Conservation (phyloP, 2,888 invertebrate genomes). For the Zygogramma bicolorata region DNA sequence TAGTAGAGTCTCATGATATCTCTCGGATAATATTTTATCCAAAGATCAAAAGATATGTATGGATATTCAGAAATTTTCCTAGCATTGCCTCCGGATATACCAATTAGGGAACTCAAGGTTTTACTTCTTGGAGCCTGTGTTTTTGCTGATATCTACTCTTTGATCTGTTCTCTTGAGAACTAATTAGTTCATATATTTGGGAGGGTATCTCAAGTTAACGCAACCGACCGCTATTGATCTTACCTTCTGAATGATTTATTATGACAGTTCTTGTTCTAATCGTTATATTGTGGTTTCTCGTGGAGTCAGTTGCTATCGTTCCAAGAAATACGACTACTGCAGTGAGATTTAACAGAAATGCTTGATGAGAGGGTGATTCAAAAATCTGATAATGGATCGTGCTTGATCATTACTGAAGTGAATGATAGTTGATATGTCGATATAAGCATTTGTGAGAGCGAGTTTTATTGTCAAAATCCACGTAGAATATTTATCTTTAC, state of each 20-base stretch:
- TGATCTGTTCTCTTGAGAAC: conserved; percentile 41
- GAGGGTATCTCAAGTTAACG: conserved; percentile 41
- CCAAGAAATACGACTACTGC: background rate
- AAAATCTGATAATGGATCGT: no score
- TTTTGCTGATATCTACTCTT: conserved; percentile 39
- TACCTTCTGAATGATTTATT: conserved; percentile 44
- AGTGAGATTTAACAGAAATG: no score
- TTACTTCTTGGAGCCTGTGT: conserved; percentile 31
- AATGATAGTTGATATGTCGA: no score
- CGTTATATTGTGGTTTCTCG: conserved; percentile 23
- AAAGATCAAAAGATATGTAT: background rate
- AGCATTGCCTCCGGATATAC: conserved; percentile 35
- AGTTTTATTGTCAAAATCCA: no score
- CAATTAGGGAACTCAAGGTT: conserved; percentile 40
- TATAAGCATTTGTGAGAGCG: no score
- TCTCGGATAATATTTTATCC: background rate
- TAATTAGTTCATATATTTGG: conserved; percentile 45
- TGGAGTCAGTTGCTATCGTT: conserved; percentile 19
- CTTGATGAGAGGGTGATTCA: no score
- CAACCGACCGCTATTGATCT: conserved; percentile 33
- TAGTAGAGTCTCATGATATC: background rate
- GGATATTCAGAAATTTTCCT: conserved; percentile 35
- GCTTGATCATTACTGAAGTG: no score
- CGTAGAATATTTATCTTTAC: no score
- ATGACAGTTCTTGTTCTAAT: conserved; percentile 35